phyloP scores from a whole-genome alignment of 2,797 vertebrate genomes.

The Neopelma chrysocephalum region DNA sequence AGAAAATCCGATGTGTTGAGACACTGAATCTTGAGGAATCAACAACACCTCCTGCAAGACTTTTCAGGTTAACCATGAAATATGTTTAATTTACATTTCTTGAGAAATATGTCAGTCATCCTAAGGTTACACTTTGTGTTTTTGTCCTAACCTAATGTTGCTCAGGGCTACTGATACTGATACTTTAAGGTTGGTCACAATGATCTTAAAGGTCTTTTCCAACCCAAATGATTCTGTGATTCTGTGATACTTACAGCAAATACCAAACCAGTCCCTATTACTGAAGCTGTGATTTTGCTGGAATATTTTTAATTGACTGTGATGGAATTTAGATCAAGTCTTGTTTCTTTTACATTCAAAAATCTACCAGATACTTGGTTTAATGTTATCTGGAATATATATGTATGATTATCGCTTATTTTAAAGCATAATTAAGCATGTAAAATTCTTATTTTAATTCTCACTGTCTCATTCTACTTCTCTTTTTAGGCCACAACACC shows the following conservation, averaged over 20 bases:
- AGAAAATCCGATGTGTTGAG: conserved; percentile 70
- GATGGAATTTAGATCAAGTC: background rate
- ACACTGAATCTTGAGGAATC: conserved; percentile 67
- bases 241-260: background rate
- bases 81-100: background rate
- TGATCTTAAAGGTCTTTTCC: background rate
- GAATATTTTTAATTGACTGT: background rate
- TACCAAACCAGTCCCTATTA: background rate
- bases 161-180: background rate
- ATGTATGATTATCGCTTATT: background rate
- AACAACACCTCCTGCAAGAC: conserved; percentile 55
- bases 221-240: background rate
- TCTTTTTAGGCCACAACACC: background rate
- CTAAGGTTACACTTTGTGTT: background rate
- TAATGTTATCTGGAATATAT: background rate
- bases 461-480: background rate
- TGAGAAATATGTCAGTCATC: background rate
- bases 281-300: background rate
- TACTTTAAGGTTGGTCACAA: background rate
- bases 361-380: background rate
- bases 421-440: background rate
- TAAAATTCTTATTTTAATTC: background rate
- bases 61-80: conserved; percentile 68
- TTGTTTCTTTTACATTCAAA: background rate
- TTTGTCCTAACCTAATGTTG: background rate